Base-by-base conservation (phyloP, 2,888 invertebrate species). In the Stomorhina lunata region DNA sequence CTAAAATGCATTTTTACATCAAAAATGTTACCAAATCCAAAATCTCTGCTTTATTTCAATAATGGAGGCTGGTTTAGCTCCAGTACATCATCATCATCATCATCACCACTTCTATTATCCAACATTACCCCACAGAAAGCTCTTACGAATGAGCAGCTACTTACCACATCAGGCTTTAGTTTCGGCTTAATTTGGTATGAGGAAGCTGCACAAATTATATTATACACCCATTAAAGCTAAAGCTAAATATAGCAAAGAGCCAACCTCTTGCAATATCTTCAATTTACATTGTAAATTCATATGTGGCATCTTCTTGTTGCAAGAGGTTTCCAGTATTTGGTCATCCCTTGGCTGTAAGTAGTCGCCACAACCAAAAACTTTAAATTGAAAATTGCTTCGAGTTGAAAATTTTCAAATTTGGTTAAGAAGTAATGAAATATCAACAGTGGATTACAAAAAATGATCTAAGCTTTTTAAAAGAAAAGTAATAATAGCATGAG, bases 201-300 rank as follows among this genome's bases (percentile, higher is more conserved):
- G 72, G 72, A 79, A 79, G 57, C 72, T 66, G 57, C 72, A 66
- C 48, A 66, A 72, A 78, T 65, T 72, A 6, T 15, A 48, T 45
- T 55, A 53, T 27, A 17, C 29, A 29, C 9, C 15, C 32, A 34
- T 37, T 50, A 66, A 22, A 9, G 34, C 4, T 57, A 55, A 55
- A 34, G 43, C 27, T 34, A 61, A 53, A 27, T 6, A 27, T 4
- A 22, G 15, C 63, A 6, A 40, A 15, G 2, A 17, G 17, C 25
- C 37, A 66, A 29, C 20, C 45, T 69, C 25, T 68, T 55, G n/a
- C n/a, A n/a, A n/a, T n/a, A n/a, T n/a, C n/a, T n/a, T n/a, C n/a
- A n/a, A n/a, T n/a, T n/a, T 59, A 65, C 45, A 43, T 29, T 45
- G 10, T 48, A 15, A 61, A 66, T 61, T 76, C 45, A 72, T 61